These are phyloP conservation scores for Calameuta filiformis DNA, from an alignment of 2,888 invertebrate genomes.

Conservation along the genomic window DNA sequence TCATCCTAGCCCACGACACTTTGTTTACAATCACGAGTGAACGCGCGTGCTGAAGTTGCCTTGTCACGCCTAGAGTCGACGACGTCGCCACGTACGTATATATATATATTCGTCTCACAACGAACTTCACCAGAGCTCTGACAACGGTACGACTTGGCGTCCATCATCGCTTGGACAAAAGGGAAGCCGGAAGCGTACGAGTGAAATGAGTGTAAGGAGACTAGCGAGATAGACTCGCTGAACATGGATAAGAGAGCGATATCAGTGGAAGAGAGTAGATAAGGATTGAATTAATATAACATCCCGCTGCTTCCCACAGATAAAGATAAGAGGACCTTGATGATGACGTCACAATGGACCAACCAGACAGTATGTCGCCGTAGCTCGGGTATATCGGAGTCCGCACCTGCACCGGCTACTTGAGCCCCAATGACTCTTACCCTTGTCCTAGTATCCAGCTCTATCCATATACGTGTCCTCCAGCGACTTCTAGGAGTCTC, in stretches of 20 bases:
- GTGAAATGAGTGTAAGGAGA: slow-evolving; percentile 9
- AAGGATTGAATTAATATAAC: slow-evolving; percentile 6
- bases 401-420: slow-evolving; percentile 30
- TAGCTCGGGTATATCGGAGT: slow-evolving; percentile 37
- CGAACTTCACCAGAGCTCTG: not conserved
- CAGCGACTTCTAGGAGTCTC: not conserved
- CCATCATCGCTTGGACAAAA: not conserved
- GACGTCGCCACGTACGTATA: slow-evolving; percentile 1
- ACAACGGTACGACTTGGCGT: not conserved
- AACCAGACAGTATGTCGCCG: slow-evolving; percentile 54
- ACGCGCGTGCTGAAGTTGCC: not conserved
- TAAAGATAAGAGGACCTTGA: slow-evolving; percentile 39
- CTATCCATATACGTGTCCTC: not conserved
- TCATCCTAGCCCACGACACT: not conserved
- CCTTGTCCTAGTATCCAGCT: not conserved
- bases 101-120: slow-evolving; percentile 7
- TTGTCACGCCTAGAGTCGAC: not conserved
- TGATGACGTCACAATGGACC: slow-evolving; percentile 43
- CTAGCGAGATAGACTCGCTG: not conserved
- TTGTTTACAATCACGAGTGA: slow-evolving; percentile 22
- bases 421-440: not conserved
- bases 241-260: not conserved
- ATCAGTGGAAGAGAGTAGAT: slow-evolving; percentile 7
- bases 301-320: slow-evolving; percentile 6
- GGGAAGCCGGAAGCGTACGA: slow-evolving; percentile 3